Conservation (phyloP, 2,888 invertebrate genomes). For the Sarcophaga subvicina region DNA sequence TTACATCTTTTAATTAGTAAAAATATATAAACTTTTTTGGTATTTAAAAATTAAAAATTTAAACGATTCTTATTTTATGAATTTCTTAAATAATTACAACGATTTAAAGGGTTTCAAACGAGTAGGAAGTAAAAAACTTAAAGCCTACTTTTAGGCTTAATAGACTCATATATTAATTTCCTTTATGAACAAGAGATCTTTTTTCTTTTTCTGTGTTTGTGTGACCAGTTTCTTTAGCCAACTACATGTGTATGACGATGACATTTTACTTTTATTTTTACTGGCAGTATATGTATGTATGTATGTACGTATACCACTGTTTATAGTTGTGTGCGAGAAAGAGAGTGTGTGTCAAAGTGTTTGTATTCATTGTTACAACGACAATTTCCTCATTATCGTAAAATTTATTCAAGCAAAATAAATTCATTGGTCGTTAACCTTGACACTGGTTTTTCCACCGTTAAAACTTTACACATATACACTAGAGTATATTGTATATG, state of each 20-base stretch:
- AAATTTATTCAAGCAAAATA: constrained; percentile 82
- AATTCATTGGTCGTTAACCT: constrained; percentile 83
- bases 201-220: constrained; percentile 13
- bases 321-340: constrained; percentile 22
- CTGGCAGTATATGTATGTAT: not conserved
- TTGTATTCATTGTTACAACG: constrained; percentile 68
- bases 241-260: constrained; percentile 53
- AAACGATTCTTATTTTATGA: too few species aligned
- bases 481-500: constrained; percentile 64
- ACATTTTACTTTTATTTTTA: constrained; percentile 57
- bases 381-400: constrained; percentile 81
- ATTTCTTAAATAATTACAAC: too few species aligned
- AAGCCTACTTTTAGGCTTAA: constrained; percentile 60
- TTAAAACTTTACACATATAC: constrained; percentile 65
- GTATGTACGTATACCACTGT: not conserved
- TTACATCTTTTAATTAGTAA: too few species aligned
- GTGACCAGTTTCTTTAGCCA: constrained; percentile 21
- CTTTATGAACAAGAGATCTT: constrained; percentile 37
- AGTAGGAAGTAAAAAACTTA: constrained; percentile 13
- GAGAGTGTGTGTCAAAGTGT: constrained; percentile 34
- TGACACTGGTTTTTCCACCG: constrained; percentile 80
- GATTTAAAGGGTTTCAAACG: too few species aligned
- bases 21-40: too few species aligned
- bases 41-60: too few species aligned
- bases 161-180: constrained; percentile 51